Conservation (phyloP, 2,797 vertebrate species). For the Phyllotis vaccarum region DNA sequence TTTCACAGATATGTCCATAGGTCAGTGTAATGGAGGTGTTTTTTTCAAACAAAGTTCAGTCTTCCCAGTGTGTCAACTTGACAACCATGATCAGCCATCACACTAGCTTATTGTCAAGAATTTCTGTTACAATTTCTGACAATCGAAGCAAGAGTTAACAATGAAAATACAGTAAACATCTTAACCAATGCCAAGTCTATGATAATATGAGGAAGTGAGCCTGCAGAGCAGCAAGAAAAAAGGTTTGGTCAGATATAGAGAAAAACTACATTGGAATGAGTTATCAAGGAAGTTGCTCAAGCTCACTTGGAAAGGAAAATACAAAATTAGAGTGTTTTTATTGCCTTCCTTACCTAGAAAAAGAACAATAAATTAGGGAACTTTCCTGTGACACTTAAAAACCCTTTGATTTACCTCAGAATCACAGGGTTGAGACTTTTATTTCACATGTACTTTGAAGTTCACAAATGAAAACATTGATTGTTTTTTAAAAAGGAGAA, state of each 20-base stretch:
- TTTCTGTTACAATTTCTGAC: constrained; percentile 65
- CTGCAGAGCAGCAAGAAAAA: not conserved
- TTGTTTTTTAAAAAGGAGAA: constrained; percentile 79
- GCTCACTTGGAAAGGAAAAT: constrained; percentile 54
- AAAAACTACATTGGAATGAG: constrained; percentile 42
- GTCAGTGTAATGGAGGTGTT: not conserved
- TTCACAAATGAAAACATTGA: constrained; percentile 77
- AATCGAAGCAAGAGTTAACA: constrained; percentile 46
- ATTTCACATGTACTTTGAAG: constrained; percentile 72
- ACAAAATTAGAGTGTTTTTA: constrained; percentile 61
- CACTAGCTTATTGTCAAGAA: not conserved
- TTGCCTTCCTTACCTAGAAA: constrained; percentile 67
- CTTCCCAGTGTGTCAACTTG: not conserved
- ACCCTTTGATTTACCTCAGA: constrained; percentile 72
- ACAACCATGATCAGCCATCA: not conserved
- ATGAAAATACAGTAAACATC: constrained; percentile 48
- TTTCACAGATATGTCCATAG: not conserved
- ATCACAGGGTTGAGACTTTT: constrained; percentile 60
- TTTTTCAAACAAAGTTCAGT: not conserved
- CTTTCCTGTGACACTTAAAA: constrained; percentile 57
- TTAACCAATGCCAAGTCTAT: constrained; percentile 9
- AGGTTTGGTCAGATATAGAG: constrained; percentile 31
- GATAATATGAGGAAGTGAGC: constrained; percentile 6
- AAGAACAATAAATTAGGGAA: constrained; percentile 52
- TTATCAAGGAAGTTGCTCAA: constrained; percentile 58